Conservation (phyloP, 2,113 vertebrate genomes). For the Arizona elegans region DNA sequence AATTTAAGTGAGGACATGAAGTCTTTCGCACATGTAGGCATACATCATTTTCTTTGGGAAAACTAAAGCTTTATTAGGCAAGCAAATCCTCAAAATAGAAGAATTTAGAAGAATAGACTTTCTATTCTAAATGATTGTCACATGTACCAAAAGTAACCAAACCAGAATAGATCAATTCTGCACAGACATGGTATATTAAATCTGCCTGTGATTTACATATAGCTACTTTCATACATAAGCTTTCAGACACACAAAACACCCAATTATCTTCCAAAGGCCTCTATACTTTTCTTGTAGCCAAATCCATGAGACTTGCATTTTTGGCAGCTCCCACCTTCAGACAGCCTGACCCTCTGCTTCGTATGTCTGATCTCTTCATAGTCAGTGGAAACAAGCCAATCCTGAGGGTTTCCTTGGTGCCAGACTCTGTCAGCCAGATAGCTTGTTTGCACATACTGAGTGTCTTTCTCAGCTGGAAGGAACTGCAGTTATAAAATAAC, state of each 20-base stretch:
- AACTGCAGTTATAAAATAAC: constrained; percentile 1
- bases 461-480: constrained; percentile 25
- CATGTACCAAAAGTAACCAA: neutral
- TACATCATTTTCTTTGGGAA: neutral
- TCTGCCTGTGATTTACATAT: neutral
- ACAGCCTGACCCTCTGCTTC: constrained; percentile 19
- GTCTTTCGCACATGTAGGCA: neutral
- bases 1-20: neutral
- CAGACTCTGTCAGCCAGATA: constrained; percentile 5
- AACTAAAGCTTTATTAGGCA: neutral
- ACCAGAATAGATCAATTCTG: neutral
- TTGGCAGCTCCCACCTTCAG: constrained; percentile 23
- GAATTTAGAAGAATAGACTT: neutral
- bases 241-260: constrained; percentile 17
- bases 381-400: neutral
- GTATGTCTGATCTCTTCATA: constrained; percentile 11
- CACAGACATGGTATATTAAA: constrained; percentile 7
- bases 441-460: constrained; percentile 24
- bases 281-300: constrained; percentile 11
- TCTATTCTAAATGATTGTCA: neutral
- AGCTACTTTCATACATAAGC: constrained; percentile 10
- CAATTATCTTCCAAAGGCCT: constrained; percentile 13
- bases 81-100: neutral
- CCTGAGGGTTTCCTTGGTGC: neutral
- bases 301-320: constrained; percentile 8